A percentile compares a stretch with the other conserved stretches of the same genome.
Conservation (phyloP, 2,888 invertebrate genomes). For the Ophion ellenae region DNA sequence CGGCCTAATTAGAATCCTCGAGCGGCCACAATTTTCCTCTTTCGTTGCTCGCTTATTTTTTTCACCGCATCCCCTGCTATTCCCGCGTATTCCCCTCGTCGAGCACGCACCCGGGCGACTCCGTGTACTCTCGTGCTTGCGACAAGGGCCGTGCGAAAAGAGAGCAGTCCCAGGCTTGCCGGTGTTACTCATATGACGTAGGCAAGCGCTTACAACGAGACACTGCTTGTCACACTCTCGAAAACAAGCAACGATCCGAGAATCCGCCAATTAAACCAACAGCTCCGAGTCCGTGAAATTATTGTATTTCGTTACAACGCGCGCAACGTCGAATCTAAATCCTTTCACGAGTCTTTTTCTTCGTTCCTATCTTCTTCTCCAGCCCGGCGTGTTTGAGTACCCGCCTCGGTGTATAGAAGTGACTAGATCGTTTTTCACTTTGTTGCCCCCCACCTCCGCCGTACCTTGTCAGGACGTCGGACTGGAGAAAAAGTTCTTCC, state of each 20-base stretch:
- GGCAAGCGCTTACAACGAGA: not conserved
- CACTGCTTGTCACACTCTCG: constrained; percentile 44
- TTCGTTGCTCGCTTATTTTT: constrained; percentile 8
- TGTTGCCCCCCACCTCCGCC: not conserved
- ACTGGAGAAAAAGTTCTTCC: constrained; percentile 55
- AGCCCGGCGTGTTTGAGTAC: constrained; percentile 25
- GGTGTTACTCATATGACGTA: too few relatives aligned
- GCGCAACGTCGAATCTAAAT: not conserved
- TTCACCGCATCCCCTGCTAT: not conserved
- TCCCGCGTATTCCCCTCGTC: not conserved
- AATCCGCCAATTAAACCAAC: constrained; percentile 63
- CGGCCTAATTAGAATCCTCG: constrained; percentile 75
- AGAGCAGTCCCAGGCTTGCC: constrained; percentile 27
- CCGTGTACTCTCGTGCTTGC: not conserved
- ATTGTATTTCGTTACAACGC: constrained; percentile 12
- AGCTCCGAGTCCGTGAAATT: constrained; percentile 20
- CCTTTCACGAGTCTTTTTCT: not conserved
- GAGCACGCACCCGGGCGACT: constrained; percentile 36
- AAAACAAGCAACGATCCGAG: constrained; percentile 47
- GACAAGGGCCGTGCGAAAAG: not conserved
- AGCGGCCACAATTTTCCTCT: constrained; percentile 32
- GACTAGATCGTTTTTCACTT: constrained; percentile 8
- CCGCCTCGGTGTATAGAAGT: not conserved
- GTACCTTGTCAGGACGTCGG: not conserved
- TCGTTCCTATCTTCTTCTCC: constrained; percentile 20